phyloP scores from a whole-genome alignment of 1,140 invertebrate genomes.

The Drosophila parabipectinata region DNA sequence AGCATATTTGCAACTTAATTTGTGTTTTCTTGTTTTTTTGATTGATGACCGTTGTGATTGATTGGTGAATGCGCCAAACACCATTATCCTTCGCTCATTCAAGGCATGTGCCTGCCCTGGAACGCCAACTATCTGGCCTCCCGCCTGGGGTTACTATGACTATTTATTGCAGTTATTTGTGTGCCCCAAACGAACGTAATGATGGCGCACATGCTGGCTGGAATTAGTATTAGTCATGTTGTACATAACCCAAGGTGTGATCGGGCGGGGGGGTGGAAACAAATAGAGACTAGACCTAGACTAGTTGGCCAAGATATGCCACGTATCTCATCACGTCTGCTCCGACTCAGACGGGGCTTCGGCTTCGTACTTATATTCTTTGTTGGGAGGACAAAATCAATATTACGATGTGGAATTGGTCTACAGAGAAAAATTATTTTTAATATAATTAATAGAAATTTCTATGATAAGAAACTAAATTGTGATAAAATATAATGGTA shows the following conservation, averaged over 20 bases:
- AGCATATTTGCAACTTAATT: slow-evolving; percentile 15
- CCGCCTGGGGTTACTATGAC: slow-evolving; percentile 58
- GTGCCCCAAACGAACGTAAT: slow-evolving; percentile 47
- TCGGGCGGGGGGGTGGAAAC: slow-evolving; percentile 4
- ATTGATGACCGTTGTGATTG: slow-evolving; percentile 66
- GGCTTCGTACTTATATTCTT: slow-evolving; percentile 12
- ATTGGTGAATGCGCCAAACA: slow-evolving; percentile 61
- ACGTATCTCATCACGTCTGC: slow-evolving; percentile 50
- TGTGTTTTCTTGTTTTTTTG: slow-evolving; percentile 34
- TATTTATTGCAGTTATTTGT: slow-evolving; percentile 72
- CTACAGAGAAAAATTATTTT: too few species aligned
- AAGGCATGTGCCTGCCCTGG: slow-evolving; percentile 9
- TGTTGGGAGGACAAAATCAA: slow-evolving; percentile 60
- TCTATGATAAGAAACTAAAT: too few species aligned
- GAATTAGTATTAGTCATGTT: slow-evolving; percentile 71
- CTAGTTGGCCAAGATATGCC: slow-evolving; percentile 46
- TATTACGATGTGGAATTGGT: slow-evolving; percentile 34
- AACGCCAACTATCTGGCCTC: slow-evolving; percentile 1
- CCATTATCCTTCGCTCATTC: slow-evolving; percentile 42
- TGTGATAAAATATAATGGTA: too few species aligned
- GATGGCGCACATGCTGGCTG: slow-evolving; percentile 39
- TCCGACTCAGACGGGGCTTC: slow-evolving; percentile 31
- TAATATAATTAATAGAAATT: too few species aligned
- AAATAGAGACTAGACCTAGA: slow-evolving; percentile 2
- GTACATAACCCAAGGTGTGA: slow-evolving; percentile 36